Base-by-base conservation (phyloP, 1,140 invertebrate genomes). In the Macrobrachium nipponense region DNA sequence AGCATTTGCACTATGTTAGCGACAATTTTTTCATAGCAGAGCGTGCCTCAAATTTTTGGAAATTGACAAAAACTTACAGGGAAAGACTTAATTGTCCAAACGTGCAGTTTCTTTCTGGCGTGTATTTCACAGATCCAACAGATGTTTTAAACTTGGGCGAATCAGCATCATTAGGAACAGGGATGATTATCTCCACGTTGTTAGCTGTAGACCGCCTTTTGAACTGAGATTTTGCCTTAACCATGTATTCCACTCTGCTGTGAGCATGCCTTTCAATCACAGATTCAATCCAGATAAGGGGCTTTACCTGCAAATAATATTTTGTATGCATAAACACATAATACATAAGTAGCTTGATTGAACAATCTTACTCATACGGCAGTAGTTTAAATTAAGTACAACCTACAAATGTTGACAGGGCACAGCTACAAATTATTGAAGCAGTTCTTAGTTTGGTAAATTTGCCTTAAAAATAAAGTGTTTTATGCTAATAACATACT, bases 71-170 rank as follows among this genome's bases (percentile, higher is more conserved):
- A 27, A 91, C 91, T 91, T 90, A 93, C 93, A 60, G 98, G 99
- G 91, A 99, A 99, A 51, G 98, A 99, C 91, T 99, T 99, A 80
- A 99, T 98, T n/a, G 96, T 98, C 99, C 99, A 99, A 36, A 98
- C 97, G 60, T 97, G 51, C 98, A 97, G 93, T 97, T 99, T 90
- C 98, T 95, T 91, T 99, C 98, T 0, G 98, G 98, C 4, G 97
- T 97, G 92, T 99, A 99, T 90, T 98, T 99, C 43, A 98, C 98
- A 91, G 95, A 98, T 18, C 99, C 99, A 89, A 99, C 97, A 3
- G 98, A 98, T 0, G 98, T 99, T 92, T 99, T 99, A 90, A 99
- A 99, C 92, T 99, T 99, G 0, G 98, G 98, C 20, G 98, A 98
- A 91, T 99, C 98, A 1, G 98, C 98, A 93, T 99, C 99, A 73